Evolutionary conservation across 2,113 vertebrate species (phyloP).

Genomic region (Megaptera novaeangliae): DNA sequence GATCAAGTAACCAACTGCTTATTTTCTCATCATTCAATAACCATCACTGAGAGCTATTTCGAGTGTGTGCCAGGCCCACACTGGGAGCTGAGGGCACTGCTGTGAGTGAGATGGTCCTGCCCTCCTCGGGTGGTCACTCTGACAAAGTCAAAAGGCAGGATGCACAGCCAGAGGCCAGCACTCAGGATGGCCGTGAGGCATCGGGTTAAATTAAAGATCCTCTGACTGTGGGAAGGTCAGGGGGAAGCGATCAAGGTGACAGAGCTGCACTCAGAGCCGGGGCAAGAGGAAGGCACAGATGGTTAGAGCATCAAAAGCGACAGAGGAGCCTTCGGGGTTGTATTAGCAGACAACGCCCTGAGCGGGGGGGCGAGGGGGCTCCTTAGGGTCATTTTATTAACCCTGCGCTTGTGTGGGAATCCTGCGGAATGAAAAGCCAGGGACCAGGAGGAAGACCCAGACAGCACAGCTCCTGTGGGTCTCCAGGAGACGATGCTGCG

Average conservation of each 20-base stretch:
- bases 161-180: fast-evolving
- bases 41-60: fast-evolving
- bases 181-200: fast-evolving
- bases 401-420: fast-evolving
- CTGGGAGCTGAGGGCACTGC: background rate
- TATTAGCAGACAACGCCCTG: too few species aligned
- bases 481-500: background rate
- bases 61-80: background rate
- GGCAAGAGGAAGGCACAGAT: background rate
- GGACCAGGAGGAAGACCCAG: background rate
- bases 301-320: fast-evolving
- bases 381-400: background rate
- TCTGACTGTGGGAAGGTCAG: background rate
- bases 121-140: too few species aligned
- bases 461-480: fast-evolving
- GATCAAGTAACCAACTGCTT: background rate
- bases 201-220: background rate
- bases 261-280: background rate
- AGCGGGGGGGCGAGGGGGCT: fast-evolving
- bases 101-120: background rate
- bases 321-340: fast-evolving
- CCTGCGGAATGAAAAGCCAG: fast-evolving
- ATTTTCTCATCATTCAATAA: too few species aligned
- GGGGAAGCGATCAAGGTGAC: fast-evolving
- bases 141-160: background rate